A percentile compares a stretch with the other conserved stretches of the same genome.
Evolutionary conservation across 2,797 vertebrate species (phyloP).

Genomic region (Pelobates cultripes): DNA sequence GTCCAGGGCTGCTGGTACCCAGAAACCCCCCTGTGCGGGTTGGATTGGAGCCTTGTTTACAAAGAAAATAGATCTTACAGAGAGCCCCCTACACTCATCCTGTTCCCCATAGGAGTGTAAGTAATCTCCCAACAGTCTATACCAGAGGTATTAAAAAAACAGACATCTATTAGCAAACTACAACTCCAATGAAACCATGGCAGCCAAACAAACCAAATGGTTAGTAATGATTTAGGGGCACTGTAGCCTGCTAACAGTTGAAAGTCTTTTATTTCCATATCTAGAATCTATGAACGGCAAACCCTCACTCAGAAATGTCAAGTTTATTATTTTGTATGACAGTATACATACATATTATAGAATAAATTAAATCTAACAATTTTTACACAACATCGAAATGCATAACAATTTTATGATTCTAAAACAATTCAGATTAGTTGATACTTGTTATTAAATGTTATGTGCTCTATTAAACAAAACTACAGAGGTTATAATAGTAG

Average conservation of each 20-base stretch:
- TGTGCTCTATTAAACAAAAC: too few species aligned
- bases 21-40: constrained; percentile 94
- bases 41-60: constrained; percentile 82
- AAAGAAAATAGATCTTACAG: constrained; percentile 71
- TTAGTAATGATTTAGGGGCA: too few species aligned
- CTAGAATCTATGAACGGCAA: neutral
- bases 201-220: neutral
- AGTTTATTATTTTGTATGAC: neutral
- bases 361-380: too few species aligned
- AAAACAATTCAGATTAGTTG: too few species aligned
- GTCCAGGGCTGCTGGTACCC: constrained; percentile 96
- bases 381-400: too few species aligned
- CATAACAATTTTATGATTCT: too few species aligned
- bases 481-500: too few species aligned
- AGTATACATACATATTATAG: neutral
- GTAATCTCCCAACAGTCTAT: neutral
- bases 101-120: neutral
- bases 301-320: neutral
- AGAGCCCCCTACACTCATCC: constrained; percentile 60
- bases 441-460: too few species aligned
- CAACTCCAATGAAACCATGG: neutral
- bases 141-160: too few species aligned
- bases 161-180: too few species aligned
- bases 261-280: too few species aligned
- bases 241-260: too few species aligned